A percentile compares a stretch with the other conserved stretches of the same genome.
phyloP scores from a whole-genome alignment of 2,797 vertebrate species.

The Alauda arvensis region DNA sequence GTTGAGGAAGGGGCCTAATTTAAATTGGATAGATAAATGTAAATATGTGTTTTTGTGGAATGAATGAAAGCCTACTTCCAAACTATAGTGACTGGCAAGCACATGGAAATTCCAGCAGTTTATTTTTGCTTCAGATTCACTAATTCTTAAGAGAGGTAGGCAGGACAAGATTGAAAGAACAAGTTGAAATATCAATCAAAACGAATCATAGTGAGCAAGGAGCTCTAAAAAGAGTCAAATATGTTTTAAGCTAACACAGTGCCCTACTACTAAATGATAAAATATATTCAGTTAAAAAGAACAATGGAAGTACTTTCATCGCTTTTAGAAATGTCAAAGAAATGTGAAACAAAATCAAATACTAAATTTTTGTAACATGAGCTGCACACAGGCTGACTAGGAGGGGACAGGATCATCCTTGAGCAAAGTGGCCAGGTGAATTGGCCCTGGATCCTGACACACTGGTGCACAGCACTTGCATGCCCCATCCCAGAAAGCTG shows the following conservation, averaged over 20 bases:
- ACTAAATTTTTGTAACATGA: background rate
- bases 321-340: background rate
- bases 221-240: background rate
- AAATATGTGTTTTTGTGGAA: background rate
- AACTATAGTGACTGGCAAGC: background rate
- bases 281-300: background rate
- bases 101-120: background rate
- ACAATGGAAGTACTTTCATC: background rate
- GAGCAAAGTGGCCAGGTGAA: background rate
- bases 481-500: background rate
- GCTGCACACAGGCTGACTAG: background rate
- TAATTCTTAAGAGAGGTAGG: background rate
- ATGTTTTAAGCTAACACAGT: background rate
- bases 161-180: background rate
- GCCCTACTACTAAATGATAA: background rate
- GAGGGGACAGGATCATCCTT: background rate
- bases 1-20: background rate
- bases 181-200: conserved; percentile 8
- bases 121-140: background rate
- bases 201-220: background rate
- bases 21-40: background rate
- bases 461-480: background rate
- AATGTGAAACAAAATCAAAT: background rate
- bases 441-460: background rate
- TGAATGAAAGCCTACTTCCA: background rate